Base-by-base conservation (phyloP, 2,113 vertebrate genomes). In the Tragelaphus imberbis region DNA sequence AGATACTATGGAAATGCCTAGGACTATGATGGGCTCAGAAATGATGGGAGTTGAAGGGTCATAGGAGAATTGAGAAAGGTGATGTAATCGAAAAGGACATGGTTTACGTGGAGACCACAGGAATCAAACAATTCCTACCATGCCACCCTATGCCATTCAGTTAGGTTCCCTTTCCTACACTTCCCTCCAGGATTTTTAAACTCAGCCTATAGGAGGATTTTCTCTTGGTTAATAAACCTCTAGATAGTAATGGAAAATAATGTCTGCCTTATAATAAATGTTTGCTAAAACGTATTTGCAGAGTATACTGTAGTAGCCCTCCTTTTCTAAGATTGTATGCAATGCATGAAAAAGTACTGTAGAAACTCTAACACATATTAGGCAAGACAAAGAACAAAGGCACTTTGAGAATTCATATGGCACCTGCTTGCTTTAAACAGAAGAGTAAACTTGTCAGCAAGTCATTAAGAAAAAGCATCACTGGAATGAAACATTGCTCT, bases 381-480 rank as follows among this genome's bases (percentile, higher is more conserved):
- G 58, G 81, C 19, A 93, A 91, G 33, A 95, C 90, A 85, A 77
- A 82, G 33, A 85, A n/a, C 47, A 58, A 93, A 95, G 56, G 30
- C 40, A 95, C n/a, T 94, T 14, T 82, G 65, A 97, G 92, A 95
- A 82, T 55, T 88, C 75, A 0, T 23, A 49, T 9, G 49, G 30
- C 71, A 86, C 65, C 59, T 63, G 15, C 15, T 84, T 59, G 56
- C 86, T 86, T 93, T 85, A 85, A 93, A 88, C 65, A 93, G 49
- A 94, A 30, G 47, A 59, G 87, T 82, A 95, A 95, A 91, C 77
- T 80, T 91, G 71, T 88, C 77, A 93, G 53, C 80, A 94, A 96
- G 75, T 75, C 87, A 84, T 91, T 90, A 82, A 86, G 55, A 68
- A 95, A 94, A 88, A 79, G 25, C 47, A 80, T 47, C 36, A 87